Conservation (phyloP, 1,140 invertebrate genomes). For the Drosophila willistoni region DNA sequence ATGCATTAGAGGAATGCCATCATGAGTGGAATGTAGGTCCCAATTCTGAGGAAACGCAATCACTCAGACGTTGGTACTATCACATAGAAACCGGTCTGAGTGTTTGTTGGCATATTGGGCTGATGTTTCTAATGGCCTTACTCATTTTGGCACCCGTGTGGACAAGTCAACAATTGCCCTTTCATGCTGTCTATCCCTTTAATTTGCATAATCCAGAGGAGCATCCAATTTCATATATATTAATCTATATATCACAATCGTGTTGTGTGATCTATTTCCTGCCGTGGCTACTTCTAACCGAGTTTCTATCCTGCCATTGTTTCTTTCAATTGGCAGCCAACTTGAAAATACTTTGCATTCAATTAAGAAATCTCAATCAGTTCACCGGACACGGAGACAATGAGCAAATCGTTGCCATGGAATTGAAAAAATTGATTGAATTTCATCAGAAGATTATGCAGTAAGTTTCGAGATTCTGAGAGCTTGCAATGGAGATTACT, state of each 20-base stretch:
- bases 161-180: slow-evolving; percentile 40
- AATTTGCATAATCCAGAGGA: slow-evolving; percentile 31
- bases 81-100: background rate
- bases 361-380: slow-evolving; percentile 23
- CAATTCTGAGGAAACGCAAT: background rate
- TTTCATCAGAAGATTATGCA: slow-evolving; percentile 50
- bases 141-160: slow-evolving; percentile 33
- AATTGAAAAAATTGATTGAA: slow-evolving; percentile 18
- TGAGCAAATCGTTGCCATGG: background rate
- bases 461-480: slow-evolving; percentile 5
- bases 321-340: slow-evolving; percentile 39
- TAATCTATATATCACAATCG: slow-evolving; percentile 34
- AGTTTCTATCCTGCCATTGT: slow-evolving; percentile 15
- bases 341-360: slow-evolving; percentile 39
- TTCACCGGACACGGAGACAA: background rate
- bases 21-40: background rate
- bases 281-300: slow-evolving; percentile 12
- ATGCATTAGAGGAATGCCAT: slow-evolving; percentile 29
- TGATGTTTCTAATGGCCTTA: slow-evolving; percentile 3
- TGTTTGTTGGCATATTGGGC: slow-evolving; percentile 6
- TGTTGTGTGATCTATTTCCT: slow-evolving; percentile 11
- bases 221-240: slow-evolving; percentile 19
- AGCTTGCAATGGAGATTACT: too few relatives aligned
- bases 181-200: slow-evolving; percentile 45
- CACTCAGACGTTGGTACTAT: slow-evolving; percentile 28